A percentile compares a stretch with the other conserved stretches of the same genome.
Conservation (phyloP, 2,888 invertebrate species). For the Sarcophaga subvicina region DNA sequence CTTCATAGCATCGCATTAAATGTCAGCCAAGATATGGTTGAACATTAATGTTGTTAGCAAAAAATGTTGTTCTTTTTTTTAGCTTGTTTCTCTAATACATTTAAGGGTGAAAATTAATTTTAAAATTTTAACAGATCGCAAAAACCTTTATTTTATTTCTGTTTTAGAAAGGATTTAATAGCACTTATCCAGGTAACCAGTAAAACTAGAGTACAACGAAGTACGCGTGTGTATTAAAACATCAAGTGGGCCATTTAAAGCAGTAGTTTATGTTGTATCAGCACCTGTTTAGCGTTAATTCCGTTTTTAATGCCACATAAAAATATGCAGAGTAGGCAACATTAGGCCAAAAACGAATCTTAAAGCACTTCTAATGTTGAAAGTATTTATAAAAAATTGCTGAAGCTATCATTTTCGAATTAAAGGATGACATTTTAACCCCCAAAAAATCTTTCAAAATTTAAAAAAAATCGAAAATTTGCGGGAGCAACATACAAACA, state of each 20-base stretch:
- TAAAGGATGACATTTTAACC: no score
- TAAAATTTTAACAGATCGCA: slow-evolving; percentile 46
- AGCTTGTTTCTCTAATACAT: not conserved
- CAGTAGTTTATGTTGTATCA: slow-evolving; percentile 61
- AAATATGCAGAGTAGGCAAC: not conserved
- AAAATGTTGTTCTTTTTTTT: no score
- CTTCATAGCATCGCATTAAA: slow-evolving; percentile 17
- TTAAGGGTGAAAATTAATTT: slow-evolving; percentile 54
- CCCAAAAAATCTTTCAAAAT: no score
- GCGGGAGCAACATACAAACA: no score
- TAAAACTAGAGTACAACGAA: not conserved
- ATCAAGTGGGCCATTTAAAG: slow-evolving; percentile 61
- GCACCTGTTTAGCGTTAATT: slow-evolving; percentile 67
- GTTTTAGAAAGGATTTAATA: slow-evolving; percentile 44
- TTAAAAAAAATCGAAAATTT: no score
- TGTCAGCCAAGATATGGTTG: not conserved
- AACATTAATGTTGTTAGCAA: not conserved
- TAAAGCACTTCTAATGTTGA: no score
- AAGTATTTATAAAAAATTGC: no score
- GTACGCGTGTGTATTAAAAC: not conserved
- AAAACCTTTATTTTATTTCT: slow-evolving; percentile 30
- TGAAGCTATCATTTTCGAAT: no score
- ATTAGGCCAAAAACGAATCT: no score
- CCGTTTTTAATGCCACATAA: slow-evolving; percentile 49
- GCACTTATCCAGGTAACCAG: slow-evolving; percentile 31